Conservation (phyloP, 35 echinoderm and acorn worm genomes). For the Lytechinus pictus region DNA sequence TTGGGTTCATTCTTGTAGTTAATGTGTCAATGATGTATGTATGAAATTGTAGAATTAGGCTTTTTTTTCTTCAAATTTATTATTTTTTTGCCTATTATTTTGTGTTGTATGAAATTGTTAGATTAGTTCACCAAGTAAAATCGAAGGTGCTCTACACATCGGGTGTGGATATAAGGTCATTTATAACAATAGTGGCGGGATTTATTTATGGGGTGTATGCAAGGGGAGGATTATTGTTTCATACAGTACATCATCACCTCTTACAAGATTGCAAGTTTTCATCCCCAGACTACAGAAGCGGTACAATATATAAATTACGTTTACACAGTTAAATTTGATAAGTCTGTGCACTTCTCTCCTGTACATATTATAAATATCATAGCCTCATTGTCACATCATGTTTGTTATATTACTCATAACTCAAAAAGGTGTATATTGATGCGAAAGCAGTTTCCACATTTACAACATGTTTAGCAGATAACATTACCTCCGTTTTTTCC, state of each 20-base stretch:
- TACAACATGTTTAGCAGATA: neutral
- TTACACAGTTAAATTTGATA: no score
- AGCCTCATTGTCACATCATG: neutral
- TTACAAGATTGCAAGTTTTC: neutral
- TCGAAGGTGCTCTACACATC: neutral
- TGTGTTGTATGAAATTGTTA: neutral
- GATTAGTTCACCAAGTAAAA: neutral
- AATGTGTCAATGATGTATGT: neutral
- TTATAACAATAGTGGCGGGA: no score
- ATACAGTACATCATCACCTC: neutral
- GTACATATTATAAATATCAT: neutral
- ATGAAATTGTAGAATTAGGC: neutral
- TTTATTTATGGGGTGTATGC: neutral
- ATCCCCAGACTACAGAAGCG: no score
- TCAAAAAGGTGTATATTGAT: neutral
- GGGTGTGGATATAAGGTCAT: no score
- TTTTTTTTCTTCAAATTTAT: neutral
- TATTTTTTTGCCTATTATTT: neutral
- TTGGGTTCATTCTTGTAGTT: neutral
- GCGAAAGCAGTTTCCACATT: neutral
- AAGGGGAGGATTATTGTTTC: conserved; percentile 4
- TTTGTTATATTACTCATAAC: neutral
- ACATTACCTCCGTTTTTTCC: no score
- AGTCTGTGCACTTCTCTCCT: neutral
- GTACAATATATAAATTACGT: no score